Evolutionary conservation across 1,140 invertebrate species (phyloP).

Genomic region (Vollenhovia emeryi): DNA sequence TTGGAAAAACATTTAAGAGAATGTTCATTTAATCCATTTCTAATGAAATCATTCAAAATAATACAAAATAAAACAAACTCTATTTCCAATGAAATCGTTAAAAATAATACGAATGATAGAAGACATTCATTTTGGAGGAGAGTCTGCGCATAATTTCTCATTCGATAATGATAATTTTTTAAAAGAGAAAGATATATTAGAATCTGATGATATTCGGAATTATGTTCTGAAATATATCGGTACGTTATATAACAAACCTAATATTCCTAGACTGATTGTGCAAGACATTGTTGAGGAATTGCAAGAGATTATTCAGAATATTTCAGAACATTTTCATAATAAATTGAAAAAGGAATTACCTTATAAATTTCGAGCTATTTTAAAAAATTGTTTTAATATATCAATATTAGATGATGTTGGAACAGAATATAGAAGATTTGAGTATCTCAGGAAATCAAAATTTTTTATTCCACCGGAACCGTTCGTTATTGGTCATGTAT

Average conservation of each 20-base stretch:
- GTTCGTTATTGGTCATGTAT: not conserved
- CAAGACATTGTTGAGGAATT: not conserved
- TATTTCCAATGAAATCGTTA: not conserved
- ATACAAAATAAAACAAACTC: not conserved
- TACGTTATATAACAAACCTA: not conserved
- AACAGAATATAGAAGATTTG: not conserved
- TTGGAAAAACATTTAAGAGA: not conserved
- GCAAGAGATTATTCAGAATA: not conserved
- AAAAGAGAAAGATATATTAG: not conserved
- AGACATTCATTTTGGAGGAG: not conserved
- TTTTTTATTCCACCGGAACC: not conserved
- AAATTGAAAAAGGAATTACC: not conserved
- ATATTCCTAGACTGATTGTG: not conserved
- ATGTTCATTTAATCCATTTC: not conserved
- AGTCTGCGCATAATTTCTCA: not conserved
- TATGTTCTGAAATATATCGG: not conserved
- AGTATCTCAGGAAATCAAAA: not conserved
- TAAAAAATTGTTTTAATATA: not conserved
- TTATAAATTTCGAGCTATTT: not conserved
- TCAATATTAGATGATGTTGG: not conserved
- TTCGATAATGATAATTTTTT: not conserved
- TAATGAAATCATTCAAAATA: not conserved
- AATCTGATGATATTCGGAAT: not conserved
- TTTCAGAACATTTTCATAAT: not conserved
- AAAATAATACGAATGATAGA: not conserved